A percentile compares a stretch with the other conserved stretches of the same genome.
phyloP scores from a whole-genome alignment of 2,888 invertebrate genomes.

The Priocnemis perturbator region DNA sequence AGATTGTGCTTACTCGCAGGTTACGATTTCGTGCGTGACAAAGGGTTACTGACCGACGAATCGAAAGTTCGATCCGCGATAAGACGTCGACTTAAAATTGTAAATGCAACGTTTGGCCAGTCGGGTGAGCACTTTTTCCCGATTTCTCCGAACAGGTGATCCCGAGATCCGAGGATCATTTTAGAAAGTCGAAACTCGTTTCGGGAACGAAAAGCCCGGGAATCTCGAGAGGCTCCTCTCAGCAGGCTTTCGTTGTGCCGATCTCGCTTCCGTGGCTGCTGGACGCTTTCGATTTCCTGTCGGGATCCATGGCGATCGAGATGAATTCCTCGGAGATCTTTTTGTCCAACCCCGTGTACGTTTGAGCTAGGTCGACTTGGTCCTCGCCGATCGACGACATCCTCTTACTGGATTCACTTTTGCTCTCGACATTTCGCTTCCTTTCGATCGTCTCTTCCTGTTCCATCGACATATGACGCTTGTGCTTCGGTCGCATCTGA shows the following conservation, averaged over 20 bases:
- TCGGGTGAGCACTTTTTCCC: too few relatives aligned
- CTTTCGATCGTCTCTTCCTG: constrained; percentile 56
- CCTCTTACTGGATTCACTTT: constrained; percentile 55
- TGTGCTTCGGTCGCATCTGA: constrained; percentile 64
- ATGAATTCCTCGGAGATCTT: constrained; percentile 73
- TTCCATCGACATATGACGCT: constrained; percentile 58
- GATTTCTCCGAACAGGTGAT: too few relatives aligned
- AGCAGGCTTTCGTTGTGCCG: constrained; percentile 43
- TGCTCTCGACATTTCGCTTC: constrained; percentile 57
- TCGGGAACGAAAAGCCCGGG: too few relatives aligned
- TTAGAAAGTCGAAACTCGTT: too few relatives aligned
- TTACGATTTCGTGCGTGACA: too few relatives aligned
- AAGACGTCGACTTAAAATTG: too few relatives aligned
- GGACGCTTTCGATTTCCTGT: constrained; percentile 68
- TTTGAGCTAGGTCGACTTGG: constrained; percentile 66
- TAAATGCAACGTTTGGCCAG: too few relatives aligned
- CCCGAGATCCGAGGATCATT: too few relatives aligned
- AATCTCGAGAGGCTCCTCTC: too few relatives aligned
- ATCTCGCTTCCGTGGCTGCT: constrained; percentile 71
- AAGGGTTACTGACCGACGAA: too few relatives aligned
- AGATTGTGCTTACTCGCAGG: too few relatives aligned
- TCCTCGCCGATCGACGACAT: constrained; percentile 68
- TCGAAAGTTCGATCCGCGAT: too few relatives aligned
- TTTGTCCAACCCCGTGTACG: constrained; percentile 72
- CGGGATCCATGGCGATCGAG: constrained; percentile 73